These are phyloP conservation scores for Meriones unguiculatus DNA, from an alignment of 2,113 vertebrate species.

Conservation along the genomic window DNA sequence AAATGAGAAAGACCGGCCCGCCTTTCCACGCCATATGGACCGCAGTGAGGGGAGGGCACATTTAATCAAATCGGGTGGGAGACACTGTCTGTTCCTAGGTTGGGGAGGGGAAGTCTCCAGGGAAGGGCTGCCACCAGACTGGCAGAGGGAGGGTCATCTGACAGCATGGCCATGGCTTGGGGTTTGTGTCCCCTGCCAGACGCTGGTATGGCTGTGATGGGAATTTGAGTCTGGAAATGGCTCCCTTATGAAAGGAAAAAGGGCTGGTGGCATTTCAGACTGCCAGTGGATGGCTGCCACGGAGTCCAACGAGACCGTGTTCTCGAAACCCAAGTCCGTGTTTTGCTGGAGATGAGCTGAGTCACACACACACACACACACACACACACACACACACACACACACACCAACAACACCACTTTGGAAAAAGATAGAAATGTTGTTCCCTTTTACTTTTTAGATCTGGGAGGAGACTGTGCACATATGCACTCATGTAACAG, in stretches of 20 bases:
- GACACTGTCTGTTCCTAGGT: constrained; percentile 47
- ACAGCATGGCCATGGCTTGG: not conserved
- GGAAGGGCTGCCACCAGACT: constrained; percentile 61
- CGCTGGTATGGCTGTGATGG: constrained; percentile 5
- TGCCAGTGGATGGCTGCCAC: not conserved
- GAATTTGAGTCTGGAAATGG: constrained; percentile 60
- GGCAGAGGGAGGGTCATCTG: constrained; percentile 69
- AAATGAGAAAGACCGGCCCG: constrained; percentile 82
- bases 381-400: too few species aligned
- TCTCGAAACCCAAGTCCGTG: not conserved
- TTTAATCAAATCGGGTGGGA: constrained; percentile 84
- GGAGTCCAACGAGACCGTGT: not conserved
- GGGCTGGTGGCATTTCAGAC: not conserved
- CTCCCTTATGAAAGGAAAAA: constrained; percentile 14
- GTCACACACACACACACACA: too few species aligned
- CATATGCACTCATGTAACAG: fast-evolving
- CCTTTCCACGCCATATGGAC: constrained; percentile 80
- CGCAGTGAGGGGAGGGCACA: constrained; percentile 39
- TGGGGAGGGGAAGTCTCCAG: constrained; percentile 51
- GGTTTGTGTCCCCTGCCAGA: constrained; percentile 43
- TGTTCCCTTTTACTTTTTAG: not conserved
- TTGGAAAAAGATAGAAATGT: not conserved
- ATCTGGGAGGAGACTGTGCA: not conserved
- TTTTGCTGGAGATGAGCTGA: not conserved
- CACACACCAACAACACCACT: not conserved